phyloP scores from a whole-genome alignment of 2,113 vertebrate species.

The Promerops cafer region DNA sequence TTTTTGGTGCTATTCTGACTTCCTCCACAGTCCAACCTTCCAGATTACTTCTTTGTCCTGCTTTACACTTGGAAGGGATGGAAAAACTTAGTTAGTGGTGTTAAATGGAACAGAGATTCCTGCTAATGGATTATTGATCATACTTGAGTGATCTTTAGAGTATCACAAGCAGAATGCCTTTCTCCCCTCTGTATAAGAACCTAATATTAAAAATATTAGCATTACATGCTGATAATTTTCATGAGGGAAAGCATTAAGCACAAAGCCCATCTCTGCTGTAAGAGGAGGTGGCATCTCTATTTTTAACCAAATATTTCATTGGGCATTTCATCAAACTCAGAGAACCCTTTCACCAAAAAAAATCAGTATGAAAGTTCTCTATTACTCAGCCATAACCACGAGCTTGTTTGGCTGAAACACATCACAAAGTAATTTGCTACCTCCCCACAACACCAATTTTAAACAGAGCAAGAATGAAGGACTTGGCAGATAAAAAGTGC shows the following conservation, averaged over 20 bases:
- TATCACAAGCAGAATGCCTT: background rate
- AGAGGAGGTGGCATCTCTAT: background rate
- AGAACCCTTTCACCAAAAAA: fast-evolving
- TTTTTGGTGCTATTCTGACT: background rate
- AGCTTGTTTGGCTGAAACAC: background rate
- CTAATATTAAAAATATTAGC: background rate
- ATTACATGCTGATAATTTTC: background rate
- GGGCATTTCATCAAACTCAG: background rate
- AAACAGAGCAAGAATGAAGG: background rate
- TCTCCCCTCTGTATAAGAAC: background rate
- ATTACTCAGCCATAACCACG: background rate
- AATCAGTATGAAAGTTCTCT: background rate
- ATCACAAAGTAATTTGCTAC: background rate
- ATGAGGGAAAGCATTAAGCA: background rate
- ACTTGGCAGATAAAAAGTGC: background rate
- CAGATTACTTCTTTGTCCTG: background rate
- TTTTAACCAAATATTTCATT: background rate
- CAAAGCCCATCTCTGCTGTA: background rate
- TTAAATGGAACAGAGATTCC: constrained; percentile 21
- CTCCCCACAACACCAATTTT: background rate
- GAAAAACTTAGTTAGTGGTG: background rate
- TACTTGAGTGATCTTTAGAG: background rate
- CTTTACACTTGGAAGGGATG: background rate
- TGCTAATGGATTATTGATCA: constrained; percentile 26
- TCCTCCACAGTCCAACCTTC: background rate